Percentiles rank a stretch among this genome's conserved stretches.
phyloP scores from a whole-genome alignment of 2,888 invertebrate species.

The Myathropa florea region DNA sequence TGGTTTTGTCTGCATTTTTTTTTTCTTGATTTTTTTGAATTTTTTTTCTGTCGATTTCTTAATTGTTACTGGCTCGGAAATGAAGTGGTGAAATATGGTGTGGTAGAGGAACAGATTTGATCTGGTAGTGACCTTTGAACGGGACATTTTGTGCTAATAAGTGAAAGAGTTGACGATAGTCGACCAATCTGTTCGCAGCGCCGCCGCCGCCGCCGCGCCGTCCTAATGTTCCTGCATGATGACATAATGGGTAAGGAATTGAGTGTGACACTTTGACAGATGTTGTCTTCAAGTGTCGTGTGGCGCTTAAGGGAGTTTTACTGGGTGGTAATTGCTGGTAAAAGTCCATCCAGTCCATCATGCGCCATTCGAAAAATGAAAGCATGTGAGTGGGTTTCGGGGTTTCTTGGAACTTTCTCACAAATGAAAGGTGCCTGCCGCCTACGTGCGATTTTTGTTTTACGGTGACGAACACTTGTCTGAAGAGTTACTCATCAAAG shows the following conservation, averaged over 20 bases:
- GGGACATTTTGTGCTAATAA: constrained; percentile 9
- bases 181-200: no score
- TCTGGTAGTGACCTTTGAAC: constrained; percentile 19
- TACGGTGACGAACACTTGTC: neutral
- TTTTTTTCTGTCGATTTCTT: constrained; percentile 1
- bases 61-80: constrained; percentile 16
- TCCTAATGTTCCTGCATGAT: neutral
- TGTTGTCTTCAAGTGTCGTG: neutral
- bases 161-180: constrained; percentile 10
- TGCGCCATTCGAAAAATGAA: neutral
- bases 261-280: neutral
- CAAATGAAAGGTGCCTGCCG: neutral
- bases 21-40: neutral
- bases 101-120: neutral
- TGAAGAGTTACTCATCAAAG: no score
- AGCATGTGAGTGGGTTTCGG: neutral
- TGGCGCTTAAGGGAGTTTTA: neutral
- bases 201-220: no score
- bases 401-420: neutral
- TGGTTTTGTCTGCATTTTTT: neutral
- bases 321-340: neutral
- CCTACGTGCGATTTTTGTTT: neutral
- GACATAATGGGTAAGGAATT: constrained; percentile 21
- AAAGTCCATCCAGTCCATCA: neutral
- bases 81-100: constrained; percentile 43